These are phyloP conservation scores for Carapus acus DNA, from an alignment of 2,797 vertebrate genomes.

Conservation along the genomic window DNA sequence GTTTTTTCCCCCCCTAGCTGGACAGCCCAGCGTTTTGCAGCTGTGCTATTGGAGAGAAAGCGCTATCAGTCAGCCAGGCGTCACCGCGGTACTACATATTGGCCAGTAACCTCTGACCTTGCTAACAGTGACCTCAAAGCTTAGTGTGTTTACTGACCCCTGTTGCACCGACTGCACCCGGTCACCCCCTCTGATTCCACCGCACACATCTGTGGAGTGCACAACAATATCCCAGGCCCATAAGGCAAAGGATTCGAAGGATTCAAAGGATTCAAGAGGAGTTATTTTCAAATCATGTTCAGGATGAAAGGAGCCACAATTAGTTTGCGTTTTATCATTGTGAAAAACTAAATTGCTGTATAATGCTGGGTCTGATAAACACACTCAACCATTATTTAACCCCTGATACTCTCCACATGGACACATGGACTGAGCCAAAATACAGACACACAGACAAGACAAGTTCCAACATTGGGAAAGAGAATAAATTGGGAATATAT, in stretches of 20 bases:
- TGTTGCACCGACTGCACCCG: conserved; percentile 36
- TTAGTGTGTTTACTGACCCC: conserved; percentile 38
- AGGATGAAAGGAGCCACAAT: background rate
- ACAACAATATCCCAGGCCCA: conserved; percentile 1
- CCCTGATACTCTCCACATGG: too few relatives aligned
- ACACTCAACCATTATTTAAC: too few relatives aligned
- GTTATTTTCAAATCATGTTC: conserved; percentile 28
- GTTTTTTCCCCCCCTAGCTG: conserved; percentile 16
- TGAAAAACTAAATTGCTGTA: too few relatives aligned
- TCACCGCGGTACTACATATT: conserved; percentile 36
- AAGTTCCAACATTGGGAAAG: too few relatives aligned
- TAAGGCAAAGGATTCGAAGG: too few relatives aligned
- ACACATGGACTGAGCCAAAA: too few relatives aligned
- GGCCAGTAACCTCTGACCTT: conserved; percentile 49
- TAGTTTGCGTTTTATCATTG: too few relatives aligned
- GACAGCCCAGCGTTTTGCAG: conserved; percentile 9
- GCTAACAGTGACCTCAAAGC: conserved; percentile 51
- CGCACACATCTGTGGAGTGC: conserved; percentile 21
- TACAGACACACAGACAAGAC: too few relatives aligned
- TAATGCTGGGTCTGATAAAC: too few relatives aligned
- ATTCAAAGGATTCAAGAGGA: too few relatives aligned
- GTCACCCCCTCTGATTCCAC: conserved; percentile 30
- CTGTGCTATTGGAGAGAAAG: conserved; percentile 32
- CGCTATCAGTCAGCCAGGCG: conserved; percentile 14
- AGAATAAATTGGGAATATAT: too few relatives aligned